Conservation (phyloP, 2,113 vertebrate species). For the Archocentrus centrarchus region DNA sequence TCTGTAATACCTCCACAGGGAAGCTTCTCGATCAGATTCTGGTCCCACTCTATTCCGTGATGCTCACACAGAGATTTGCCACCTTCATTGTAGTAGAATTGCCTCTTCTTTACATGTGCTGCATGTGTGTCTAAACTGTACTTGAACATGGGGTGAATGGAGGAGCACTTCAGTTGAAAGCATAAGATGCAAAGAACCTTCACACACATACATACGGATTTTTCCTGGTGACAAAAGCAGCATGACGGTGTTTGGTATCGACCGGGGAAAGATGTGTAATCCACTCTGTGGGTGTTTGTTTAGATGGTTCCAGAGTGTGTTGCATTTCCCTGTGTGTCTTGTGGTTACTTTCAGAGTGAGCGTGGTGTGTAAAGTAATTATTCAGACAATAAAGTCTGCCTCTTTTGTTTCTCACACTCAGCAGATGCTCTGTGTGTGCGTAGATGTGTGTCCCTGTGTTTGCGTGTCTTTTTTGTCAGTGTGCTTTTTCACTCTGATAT, state of each 20-base stretch:
- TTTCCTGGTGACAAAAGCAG: constrained; percentile 50
- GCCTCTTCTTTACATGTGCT: background rate
- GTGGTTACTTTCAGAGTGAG: too few species aligned
- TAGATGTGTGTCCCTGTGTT: background rate
- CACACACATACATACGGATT: background rate
- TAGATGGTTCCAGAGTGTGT: too few species aligned
- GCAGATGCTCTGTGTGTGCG: background rate
- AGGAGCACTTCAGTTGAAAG: constrained; percentile 40
- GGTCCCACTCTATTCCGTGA: background rate
- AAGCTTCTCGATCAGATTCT: background rate
- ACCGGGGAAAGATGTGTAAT: constrained; percentile 43
- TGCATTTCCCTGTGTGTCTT: too few species aligned
- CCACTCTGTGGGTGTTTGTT: too few species aligned
- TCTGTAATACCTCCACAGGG: background rate
- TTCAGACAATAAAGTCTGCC: too few species aligned
- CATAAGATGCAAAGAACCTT: background rate
- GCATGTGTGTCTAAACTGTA: constrained; percentile 29
- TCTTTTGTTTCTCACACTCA: constrained; percentile 38
- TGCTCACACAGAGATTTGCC: background rate
- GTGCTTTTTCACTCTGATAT: constrained; percentile 16
- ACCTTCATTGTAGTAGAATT: background rate
- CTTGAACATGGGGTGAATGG: constrained; percentile 32
- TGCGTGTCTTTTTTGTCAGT: background rate
- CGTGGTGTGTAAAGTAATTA: too few species aligned
- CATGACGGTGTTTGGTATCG: constrained; percentile 53